phyloP scores from a whole-genome alignment of 2,797 vertebrate genomes.

The Rhabdophis nuchalis region DNA sequence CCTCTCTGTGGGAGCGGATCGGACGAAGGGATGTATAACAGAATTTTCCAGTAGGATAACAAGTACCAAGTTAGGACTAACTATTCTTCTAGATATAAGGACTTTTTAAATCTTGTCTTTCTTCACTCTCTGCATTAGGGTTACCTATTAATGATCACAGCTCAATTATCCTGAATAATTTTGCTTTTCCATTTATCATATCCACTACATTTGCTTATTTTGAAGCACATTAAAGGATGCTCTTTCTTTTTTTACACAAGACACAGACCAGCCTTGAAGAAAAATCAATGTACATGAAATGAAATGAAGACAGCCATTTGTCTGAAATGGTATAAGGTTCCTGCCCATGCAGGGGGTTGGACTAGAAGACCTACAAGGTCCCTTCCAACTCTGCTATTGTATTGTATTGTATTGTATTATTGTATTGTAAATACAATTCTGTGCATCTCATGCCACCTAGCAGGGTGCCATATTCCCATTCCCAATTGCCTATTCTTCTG shows the following conservation, averaged over 20 bases:
- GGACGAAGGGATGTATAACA: too few species aligned
- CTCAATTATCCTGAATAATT: background rate
- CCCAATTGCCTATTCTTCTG: background rate
- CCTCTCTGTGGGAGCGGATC: too few species aligned
- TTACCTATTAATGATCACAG: background rate
- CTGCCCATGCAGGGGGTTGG: too few species aligned
- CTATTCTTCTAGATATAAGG: too few species aligned
- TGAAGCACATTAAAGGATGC: background rate
- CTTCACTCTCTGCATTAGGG: background rate
- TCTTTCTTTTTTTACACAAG: background rate
- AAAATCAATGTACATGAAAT: background rate
- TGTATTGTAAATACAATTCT: too few species aligned
- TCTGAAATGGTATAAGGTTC: too few species aligned
- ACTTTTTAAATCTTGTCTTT: background rate
- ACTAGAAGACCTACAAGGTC: too few species aligned
- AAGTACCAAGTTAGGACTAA: background rate
- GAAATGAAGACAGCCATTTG: too few species aligned
- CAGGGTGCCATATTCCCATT: background rate
- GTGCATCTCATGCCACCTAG: background rate
- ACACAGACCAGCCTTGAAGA: background rate
- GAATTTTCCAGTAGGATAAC: background rate
- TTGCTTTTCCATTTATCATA: background rate
- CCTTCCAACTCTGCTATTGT: too few species aligned
- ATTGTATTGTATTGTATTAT: too few species aligned
- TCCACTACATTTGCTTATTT: background rate